Evolutionary conservation across 2,888 invertebrate genomes (phyloP).

Genomic region (Lasioglossum morio): DNA sequence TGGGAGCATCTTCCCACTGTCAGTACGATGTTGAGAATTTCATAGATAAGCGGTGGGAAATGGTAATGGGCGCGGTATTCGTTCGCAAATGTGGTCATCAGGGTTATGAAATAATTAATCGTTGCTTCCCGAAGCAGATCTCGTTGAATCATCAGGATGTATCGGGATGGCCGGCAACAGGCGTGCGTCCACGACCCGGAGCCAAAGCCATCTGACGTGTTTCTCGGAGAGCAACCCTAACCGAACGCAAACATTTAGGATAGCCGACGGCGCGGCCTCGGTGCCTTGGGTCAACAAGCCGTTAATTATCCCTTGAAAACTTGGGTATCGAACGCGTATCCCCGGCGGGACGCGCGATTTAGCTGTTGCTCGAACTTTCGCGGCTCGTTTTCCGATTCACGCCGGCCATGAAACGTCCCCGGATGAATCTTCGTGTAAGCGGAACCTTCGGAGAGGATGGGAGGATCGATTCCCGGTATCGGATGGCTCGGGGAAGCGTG

Average conservation of each 20-base stretch:
- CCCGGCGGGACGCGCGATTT: slow-evolving; percentile 17
- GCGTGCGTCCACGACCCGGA: neutral
- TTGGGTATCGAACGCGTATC: neutral
- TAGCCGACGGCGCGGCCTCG: neutral
- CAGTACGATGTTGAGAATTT: slow-evolving; percentile 17
- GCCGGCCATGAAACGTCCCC: slow-evolving; percentile 4
- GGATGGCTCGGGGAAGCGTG: neutral
- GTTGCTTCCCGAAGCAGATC: neutral
- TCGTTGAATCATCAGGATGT: neutral
- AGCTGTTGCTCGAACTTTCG: slow-evolving; percentile 13
- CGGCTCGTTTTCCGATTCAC: slow-evolving; percentile 30
- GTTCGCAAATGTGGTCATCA: neutral
- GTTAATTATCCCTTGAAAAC: slow-evolving; percentile 50
- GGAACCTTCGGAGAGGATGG: neutral
- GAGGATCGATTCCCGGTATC: neutral
- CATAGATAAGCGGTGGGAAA: neutral
- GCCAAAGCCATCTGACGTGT: neutral
- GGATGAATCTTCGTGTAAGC: slow-evolving; percentile 23
- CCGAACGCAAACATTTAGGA: slow-evolving; percentile 15
- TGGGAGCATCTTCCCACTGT: neutral
- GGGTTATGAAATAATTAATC: neutral
- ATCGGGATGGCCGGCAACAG: neutral
- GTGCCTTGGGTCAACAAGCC: slow-evolving; percentile 29
- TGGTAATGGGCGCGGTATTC: neutral
- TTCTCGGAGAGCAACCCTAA: slow-evolving; percentile 2